A percentile compares a stretch with the other conserved stretches of the same genome.
These are phyloP conservation scores for Oscheius sp. DNA, from an alignment of 2,888 invertebrate species.

Conservation along the genomic window DNA sequence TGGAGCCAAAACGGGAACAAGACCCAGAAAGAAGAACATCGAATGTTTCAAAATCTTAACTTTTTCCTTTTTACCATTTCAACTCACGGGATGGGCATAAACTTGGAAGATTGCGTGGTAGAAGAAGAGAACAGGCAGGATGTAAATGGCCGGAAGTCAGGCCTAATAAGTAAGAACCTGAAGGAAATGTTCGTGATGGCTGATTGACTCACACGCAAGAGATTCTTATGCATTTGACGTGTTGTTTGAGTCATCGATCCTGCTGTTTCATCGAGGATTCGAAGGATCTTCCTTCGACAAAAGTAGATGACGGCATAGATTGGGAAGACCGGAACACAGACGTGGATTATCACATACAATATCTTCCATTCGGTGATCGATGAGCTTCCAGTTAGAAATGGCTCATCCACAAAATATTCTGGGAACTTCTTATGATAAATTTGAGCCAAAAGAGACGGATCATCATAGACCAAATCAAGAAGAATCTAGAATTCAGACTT, in stretches of 20 bases:
- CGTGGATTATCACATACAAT: neutral
- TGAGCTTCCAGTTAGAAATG: neutral
- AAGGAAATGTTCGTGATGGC: neutral
- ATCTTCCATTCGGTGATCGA: neutral
- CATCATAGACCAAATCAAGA: neutral
- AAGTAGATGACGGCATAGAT: neutral
- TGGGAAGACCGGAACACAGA: neutral
- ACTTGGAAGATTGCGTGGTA: neutral
- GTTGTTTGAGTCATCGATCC: neutral
- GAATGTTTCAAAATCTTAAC: neutral
- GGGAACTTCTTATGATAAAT: neutral
- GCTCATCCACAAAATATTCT: neutral
- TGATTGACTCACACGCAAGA: neutral
- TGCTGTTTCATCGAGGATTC: neutral
- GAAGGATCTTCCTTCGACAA: neutral
- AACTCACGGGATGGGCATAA: neutral
- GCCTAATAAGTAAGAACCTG: neutral
- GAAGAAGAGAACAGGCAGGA: neutral
- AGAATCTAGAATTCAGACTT: neutral
- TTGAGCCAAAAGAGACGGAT: neutral
- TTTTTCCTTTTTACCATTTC: neutral
- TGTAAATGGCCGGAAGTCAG: neutral
- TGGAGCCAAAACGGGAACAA: neutral
- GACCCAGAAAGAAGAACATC: neutral
- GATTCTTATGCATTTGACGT: neutral